Conservation (phyloP, 2,888 invertebrate genomes). For the Sarcophaga caerulescens region DNA sequence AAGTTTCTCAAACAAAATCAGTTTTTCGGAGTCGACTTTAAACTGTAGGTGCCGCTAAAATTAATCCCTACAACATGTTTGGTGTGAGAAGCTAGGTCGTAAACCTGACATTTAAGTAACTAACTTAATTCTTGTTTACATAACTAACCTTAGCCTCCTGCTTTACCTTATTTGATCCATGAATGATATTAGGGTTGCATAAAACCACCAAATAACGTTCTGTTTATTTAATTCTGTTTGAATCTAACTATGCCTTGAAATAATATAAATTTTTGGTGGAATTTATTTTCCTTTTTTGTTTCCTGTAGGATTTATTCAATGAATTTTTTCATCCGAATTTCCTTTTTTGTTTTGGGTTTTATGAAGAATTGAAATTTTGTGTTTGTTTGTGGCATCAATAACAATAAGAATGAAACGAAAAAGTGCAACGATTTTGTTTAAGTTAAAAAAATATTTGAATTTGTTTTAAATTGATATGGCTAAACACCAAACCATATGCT, state of each 20-base stretch:
- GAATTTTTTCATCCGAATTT: slow-evolving; percentile 46
- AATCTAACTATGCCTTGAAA: slow-evolving; percentile 45
- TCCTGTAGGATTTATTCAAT: not conserved
- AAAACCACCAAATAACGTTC: not conserved
- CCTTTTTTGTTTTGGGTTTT: slow-evolving; percentile 22
- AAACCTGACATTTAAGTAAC: too few relatives aligned
- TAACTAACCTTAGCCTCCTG: too few relatives aligned
- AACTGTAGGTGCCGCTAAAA: too few relatives aligned
- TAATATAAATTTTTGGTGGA: slow-evolving; percentile 7
- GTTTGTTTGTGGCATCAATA: slow-evolving; percentile 57
- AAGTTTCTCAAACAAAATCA: too few relatives aligned
- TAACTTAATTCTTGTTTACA: too few relatives aligned
- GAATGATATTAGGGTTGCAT: too few relatives aligned
- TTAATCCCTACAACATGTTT: too few relatives aligned
- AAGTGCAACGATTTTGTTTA: slow-evolving; percentile 18
- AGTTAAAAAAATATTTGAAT: slow-evolving; percentile 35
- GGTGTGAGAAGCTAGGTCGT: too few relatives aligned
- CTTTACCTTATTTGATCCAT: too few relatives aligned
- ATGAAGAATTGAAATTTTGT: slow-evolving; percentile 59
- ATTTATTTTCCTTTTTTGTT: slow-evolving; percentile 18
- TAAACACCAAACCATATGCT: slow-evolving; percentile 29
- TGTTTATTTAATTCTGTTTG: slow-evolving; percentile 51
- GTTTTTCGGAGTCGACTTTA: too few relatives aligned
- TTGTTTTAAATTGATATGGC: slow-evolving; percentile 37
- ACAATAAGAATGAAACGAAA: not conserved